Evolutionary conservation across 2,888 invertebrate genomes (phyloP).

Genomic region (Alcis repandata): DNA sequence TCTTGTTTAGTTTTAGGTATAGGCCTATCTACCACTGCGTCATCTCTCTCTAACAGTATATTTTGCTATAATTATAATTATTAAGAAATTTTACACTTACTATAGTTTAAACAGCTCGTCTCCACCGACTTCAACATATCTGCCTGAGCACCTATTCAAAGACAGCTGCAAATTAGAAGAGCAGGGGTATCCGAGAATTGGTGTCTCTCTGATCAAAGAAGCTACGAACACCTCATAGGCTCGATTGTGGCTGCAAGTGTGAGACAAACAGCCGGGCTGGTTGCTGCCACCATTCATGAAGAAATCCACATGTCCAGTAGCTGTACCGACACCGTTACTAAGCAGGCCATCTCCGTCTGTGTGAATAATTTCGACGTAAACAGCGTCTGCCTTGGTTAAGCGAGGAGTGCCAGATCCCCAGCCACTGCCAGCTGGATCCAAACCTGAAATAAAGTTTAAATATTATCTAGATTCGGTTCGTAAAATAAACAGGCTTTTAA

Average conservation of each 20-base stretch:
- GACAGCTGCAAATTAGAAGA: conserved; percentile 50
- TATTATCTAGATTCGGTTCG: no score
- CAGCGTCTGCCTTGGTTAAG: conserved; percentile 58
- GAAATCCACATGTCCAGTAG: conserved; percentile 94
- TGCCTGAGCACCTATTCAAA: conserved; percentile 60
- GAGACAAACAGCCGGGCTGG: conserved; percentile 78
- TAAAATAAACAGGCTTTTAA: no score
- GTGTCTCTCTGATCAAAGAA: conserved; percentile 51
- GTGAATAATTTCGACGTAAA: conserved; percentile 74
- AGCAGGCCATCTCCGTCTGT: conserved; percentile 63
- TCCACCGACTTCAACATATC: conserved; percentile 57
- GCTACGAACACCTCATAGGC: conserved; percentile 67
- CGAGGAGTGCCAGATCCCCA: conserved; percentile 59
- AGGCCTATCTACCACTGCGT: no score
- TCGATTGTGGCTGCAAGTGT: conserved; percentile 64
- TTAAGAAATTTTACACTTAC: conserved; percentile 50
- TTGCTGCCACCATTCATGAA: conserved; percentile 94
- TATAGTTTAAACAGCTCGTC: conserved; percentile 56
- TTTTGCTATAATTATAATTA: background rate
- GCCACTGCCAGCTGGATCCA: conserved; percentile 62
- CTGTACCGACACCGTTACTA: conserved; percentile 88
- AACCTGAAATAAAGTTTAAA: conserved; percentile 52
- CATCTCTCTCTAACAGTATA: no score
- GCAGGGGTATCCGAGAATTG: conserved; percentile 60
- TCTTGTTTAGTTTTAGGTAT: no score